Percentiles rank a stretch among this genome's conserved stretches.
phyloP scores from a whole-genome alignment of 2,113 vertebrate genomes.

The Pluvianellus socialis region DNA sequence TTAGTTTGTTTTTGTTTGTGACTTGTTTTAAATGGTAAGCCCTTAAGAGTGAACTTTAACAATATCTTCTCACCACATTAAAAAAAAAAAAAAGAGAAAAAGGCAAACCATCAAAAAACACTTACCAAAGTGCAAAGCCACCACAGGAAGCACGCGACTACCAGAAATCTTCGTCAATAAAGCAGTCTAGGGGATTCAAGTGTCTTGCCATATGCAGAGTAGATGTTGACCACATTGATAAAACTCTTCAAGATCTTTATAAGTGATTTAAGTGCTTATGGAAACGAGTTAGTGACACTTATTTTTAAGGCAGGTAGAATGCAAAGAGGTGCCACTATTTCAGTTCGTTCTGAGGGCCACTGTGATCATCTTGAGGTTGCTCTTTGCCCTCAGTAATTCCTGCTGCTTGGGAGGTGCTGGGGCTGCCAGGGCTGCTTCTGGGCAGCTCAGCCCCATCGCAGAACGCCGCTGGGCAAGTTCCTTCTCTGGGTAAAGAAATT shows the following conservation, averaged over 20 bases:
- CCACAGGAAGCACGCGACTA: background rate
- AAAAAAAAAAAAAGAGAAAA: background rate
- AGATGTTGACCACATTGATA: background rate
- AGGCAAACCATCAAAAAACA: conserved; percentile 15
- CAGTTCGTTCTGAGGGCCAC: background rate
- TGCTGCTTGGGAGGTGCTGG: background rate
- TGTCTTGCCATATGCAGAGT: background rate
- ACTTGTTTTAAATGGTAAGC: background rate
- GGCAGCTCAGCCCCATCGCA: background rate
- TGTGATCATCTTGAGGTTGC: background rate
- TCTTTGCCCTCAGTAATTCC: background rate
- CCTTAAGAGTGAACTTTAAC: background rate
- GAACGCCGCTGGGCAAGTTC: background rate
- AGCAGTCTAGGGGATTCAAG: background rate
- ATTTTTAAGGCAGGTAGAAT: background rate
- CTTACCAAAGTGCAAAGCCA: conserved; percentile 34
- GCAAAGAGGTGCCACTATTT: background rate
- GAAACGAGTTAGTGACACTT: background rate
- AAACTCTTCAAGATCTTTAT: background rate
- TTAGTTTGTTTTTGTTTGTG: background rate
- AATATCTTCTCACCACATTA: background rate
- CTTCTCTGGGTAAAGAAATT: background rate
- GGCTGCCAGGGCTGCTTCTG: background rate
- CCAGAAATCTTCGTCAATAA: background rate
- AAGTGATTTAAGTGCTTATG: background rate